Evolutionary conservation across 2,113 vertebrate species (phyloP), one percentile per base, ranked within the genome.

Genomic region (Cyphomyrus plagiostoma): DNA sequence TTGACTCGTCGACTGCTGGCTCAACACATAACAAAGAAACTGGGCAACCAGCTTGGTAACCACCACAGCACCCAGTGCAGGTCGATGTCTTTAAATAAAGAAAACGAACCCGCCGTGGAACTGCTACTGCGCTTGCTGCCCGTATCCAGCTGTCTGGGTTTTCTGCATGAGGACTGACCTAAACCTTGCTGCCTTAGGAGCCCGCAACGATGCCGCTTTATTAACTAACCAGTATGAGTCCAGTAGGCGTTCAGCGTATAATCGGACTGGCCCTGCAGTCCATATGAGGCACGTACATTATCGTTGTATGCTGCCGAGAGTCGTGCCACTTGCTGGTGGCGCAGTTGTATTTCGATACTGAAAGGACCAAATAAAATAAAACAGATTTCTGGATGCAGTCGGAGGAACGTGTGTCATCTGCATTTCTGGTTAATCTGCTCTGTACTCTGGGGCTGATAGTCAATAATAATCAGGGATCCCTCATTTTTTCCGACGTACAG

Each of bases 21-120:
- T 58, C 56, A 39, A 35, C 52, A 49, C n/a, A 88, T 45, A 62
- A 88, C 87, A 88, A 88, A 88, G 53, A 62, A 62, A 88, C 10
- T 39, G 26, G 53, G 30, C 21, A 52, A 49, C 4, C 17, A 52
- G n/a, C 85, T 13, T 50, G 17, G 17, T 39, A 53, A 50, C 49
- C 7, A 39, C 26, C 52, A 56, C 86, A 30, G 26, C 50, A 87
- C 35, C 74, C 15, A 86, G 13, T n/a, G 87, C 35, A 88, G 35
- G 9, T 23, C 19, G n/a, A n/a, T 88, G 10, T 62, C 39, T 62
- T 53, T 58, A 21, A 21, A 21, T 30, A 35, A 11, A 17, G 26
- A 19, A 66, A 19, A 9, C 49, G 17, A 23, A 42, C 42, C 56
- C 56, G 19, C 52, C 7, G 53, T 26, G 86, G 9, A 46, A 4